Conservation (phyloP, 2,797 vertebrate genomes). For the Chrosomus eos region DNA sequence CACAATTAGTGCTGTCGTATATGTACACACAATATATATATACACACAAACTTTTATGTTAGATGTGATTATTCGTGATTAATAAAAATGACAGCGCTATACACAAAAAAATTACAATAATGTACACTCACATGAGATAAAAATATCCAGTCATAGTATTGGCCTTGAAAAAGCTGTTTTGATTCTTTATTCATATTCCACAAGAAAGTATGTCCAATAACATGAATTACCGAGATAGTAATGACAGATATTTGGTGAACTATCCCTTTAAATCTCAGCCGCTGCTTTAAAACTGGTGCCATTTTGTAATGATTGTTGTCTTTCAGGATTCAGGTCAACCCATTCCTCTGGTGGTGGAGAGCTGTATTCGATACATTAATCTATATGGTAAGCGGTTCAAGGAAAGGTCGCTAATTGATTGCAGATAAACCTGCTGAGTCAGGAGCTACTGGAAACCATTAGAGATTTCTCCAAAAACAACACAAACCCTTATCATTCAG, state of each 20-base stretch:
- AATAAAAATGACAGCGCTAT: not conserved
- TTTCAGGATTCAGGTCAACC: conserved; percentile 84
- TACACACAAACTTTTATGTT: not conserved
- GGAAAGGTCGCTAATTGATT: conserved; percentile 44
- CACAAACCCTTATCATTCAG: conserved; percentile 19
- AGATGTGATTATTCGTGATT: not conserved
- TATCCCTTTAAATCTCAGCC: not conserved
- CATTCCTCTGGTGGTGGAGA: conserved; percentile 95
- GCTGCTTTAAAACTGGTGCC: not conserved
- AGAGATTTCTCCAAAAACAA: conserved; percentile 34
- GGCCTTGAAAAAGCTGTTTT: not conserved
- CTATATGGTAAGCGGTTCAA: conserved; percentile 87
- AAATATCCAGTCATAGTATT: no score
- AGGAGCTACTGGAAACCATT: conserved; percentile 31
- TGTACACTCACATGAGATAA: not conserved
- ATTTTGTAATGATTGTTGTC: conserved; percentile 41
- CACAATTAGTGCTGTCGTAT: not conserved
- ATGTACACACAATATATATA: no score
- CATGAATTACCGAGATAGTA: not conserved
- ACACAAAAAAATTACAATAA: not conserved
- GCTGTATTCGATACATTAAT: conserved; percentile 97
- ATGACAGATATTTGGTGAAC: no score
- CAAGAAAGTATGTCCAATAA: not conserved
- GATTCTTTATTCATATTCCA: not conserved
- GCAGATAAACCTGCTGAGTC: conserved; percentile 36